Evolutionary conservation across 2,113 vertebrate genomes (phyloP).

Genomic region (Grus americana): DNA sequence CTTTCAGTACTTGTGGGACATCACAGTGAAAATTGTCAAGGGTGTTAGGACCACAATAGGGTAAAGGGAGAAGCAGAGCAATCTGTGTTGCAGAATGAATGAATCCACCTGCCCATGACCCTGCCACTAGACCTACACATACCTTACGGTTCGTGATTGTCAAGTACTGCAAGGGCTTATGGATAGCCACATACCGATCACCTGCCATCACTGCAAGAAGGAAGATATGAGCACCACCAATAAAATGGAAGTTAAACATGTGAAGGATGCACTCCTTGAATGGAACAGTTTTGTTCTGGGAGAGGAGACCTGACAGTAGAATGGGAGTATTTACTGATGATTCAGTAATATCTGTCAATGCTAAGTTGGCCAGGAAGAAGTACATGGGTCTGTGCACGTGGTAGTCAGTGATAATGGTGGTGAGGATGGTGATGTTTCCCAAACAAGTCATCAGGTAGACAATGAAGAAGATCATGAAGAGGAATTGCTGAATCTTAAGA

Average conservation of each 20-base stretch:
- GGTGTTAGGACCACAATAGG: neutral
- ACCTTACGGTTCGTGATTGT: neutral
- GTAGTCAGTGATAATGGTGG: neutral
- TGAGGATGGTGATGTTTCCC: neutral
- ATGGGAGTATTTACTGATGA: neutral
- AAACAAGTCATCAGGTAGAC: neutral
- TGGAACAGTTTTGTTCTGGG: neutral
- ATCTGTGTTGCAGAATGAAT: neutral
- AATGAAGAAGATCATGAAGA: neutral
- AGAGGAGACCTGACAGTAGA: neutral
- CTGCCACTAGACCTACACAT: neutral
- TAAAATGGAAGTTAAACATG: neutral
- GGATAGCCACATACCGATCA: neutral
- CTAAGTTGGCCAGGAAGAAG: neutral
- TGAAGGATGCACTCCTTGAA: neutral
- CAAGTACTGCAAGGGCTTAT: neutral
- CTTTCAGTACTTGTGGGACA: neutral
- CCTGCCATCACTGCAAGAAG: neutral
- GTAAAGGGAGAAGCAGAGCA: neutral
- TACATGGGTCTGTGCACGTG: neutral
- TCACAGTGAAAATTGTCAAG: conserved; percentile 2
- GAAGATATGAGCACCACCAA: neutral
- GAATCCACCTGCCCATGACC: neutral
- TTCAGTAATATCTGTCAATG: neutral
- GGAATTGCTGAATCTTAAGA: neutral